Base-by-base conservation (phyloP, 2,797 vertebrate species). In the Cetoscarus ocellatus region DNA sequence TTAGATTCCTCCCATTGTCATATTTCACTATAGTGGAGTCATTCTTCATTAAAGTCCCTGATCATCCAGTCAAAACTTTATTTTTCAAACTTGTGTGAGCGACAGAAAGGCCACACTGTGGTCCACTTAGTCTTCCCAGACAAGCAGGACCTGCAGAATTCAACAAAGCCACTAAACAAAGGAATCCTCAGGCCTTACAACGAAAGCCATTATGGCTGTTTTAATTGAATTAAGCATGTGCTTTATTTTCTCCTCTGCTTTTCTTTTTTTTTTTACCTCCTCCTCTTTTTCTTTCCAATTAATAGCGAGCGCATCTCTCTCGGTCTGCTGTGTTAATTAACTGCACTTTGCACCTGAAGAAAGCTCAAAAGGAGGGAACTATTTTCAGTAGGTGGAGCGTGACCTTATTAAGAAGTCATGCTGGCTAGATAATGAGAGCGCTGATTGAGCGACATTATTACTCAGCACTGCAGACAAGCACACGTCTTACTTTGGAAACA, bases 311-410 rank as follows among this genome's bases (percentile, higher is more conserved):
- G 85, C 92, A 92, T 92, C 91, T 93, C 83, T 88, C 87, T 88
- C 88, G 86, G 88, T 92, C 88, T 86, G 91, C 90, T 87, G 89
- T 94, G 93, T 94, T 95, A 94, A 95, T 95, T 94, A 94, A 95
- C 93, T 94, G 93, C 93, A 93, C 94, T 94, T 93, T 94, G 93
- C 93, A 95, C 94, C 94, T 94, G 93, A 94, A 93, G 91, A 93
- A 94, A 94, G 91, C 93, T 94, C 85, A 92, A 93, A 94, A 94
- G 91, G 90, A 92, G 90, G 92, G 80, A 92, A 93, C 94, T 95
- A 94, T 95, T 95, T 95, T 94, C 91, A 94, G 94, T 90, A 94
- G 93, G 92, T 94, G 93, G 94, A 93, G 94, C 91, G 86, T 93
- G 93, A 95, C 93, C 94, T 94, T 94, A 94, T 95, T 95, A 95